A percentile compares a stretch with the other conserved stretches of the same genome.
Conservation (phyloP, 2,113 vertebrate genomes). For the Bombycilla garrulus region DNA sequence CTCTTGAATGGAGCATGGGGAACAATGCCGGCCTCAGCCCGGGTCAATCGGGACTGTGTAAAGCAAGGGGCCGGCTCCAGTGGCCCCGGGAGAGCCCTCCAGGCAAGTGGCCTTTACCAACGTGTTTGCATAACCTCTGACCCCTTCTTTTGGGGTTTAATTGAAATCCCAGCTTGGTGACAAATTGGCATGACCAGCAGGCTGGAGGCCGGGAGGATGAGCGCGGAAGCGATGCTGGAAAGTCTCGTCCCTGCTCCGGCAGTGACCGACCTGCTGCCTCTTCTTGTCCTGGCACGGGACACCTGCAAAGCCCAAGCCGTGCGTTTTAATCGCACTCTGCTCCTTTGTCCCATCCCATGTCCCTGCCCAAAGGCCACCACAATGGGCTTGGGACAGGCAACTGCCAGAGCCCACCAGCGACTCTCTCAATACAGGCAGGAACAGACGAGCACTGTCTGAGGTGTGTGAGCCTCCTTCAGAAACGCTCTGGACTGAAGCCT, state of each 20-base stretch:
- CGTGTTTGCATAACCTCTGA: slow-evolving; percentile 63
- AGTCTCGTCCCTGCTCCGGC: not conserved
- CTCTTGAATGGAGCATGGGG: not conserved
- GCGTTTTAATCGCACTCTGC: not conserved
- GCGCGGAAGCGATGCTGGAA: rapidly evolving
- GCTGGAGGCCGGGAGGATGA: not conserved
- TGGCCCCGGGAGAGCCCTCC: not conserved
- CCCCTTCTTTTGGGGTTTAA: slow-evolving; percentile 44
- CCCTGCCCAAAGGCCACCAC: not conserved
- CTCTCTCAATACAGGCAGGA: rapidly evolving
- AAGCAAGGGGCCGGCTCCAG: slow-evolving; percentile 20
- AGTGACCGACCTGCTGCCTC: not conserved
- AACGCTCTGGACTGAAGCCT: not conserved
- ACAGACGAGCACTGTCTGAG: not conserved
- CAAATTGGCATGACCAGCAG: slow-evolving; percentile 58
- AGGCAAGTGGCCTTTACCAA: slow-evolving; percentile 47
- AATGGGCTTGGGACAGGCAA: not conserved
- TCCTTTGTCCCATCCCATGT: rapidly evolving
- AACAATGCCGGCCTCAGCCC: slow-evolving; percentile 27
- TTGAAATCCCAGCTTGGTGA: slow-evolving; percentile 57
- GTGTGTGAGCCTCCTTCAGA: not conserved
- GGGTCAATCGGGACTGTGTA: slow-evolving; percentile 6
- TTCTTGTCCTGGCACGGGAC: rapidly evolving
- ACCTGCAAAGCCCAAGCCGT: rapidly evolving
- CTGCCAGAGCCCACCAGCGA: rapidly evolving